Evolutionary conservation across 2,888 invertebrate genomes (phyloP), one percentile per base, ranked within the genome.

Genomic region (Cordylochernes scorpioides): DNA sequence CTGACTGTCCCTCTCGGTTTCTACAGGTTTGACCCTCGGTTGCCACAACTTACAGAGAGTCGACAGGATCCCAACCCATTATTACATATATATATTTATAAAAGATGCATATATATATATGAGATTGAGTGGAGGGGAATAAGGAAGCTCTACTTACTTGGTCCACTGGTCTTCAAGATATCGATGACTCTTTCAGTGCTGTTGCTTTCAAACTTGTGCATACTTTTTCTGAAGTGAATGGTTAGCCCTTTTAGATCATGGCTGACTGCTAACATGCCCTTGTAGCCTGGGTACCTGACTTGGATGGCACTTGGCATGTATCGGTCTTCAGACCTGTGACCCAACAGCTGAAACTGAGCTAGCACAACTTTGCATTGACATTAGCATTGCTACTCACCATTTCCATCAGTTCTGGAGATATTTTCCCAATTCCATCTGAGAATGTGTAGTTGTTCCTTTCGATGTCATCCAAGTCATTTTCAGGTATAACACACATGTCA

Each of bases 121-220:
- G n/a, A n/a, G n/a, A n/a, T n/a, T n/a, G n/a, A n/a, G n/a, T n/a
- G n/a, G n/a, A n/a, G n/a, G n/a, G n/a, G n/a, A n/a, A n/a, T n/a
- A n/a, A n/a, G n/a, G n/a, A n/a, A n/a, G n/a, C n/a, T 19, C 10
- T 13, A 18, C 40, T 40, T 28, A 45, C 44, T 28, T 38, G 37
- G 30, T 38, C 30, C 32, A 38, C 40, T 33, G 36, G 42, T 28
- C 35, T 44, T 39, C 33, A 47, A 32, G 35, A 44, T 38, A 42
- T 47, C 39, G 37, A 36, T 28, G 29, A 38, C n/a, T n/a, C n/a
- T 16, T 29, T 37, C 26, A 31, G 33, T 31, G 32, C 38, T 32
- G 6, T 19, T 22, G n/a, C n/a, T n/a, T n/a, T n/a, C n/a, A 35
- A 42, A 44, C 30, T 44, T 44, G 17, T 30, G 35, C 43, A 44